Base-by-base conservation (phyloP, 1,140 invertebrate genomes). In the Pseudomyrmex cubaensis region DNA sequence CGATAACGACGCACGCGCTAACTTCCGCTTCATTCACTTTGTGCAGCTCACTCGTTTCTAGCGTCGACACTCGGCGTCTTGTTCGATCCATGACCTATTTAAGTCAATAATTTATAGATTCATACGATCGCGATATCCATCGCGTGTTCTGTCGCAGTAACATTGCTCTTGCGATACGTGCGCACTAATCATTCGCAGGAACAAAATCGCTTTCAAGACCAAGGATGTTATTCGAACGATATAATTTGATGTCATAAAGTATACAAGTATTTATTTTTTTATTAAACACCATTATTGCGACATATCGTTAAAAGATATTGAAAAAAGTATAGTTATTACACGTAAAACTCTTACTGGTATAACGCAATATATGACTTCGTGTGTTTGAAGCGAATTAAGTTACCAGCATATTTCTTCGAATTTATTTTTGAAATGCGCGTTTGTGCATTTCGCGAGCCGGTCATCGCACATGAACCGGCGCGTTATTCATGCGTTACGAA, bases 31-130 rank as follows among this genome's bases (percentile, higher is more conserved):
- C 66, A 35, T 59, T 72, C 66, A 20, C 12, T 59, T 59, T 70
- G 48, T 50, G 54, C 15, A 80, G 66, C 54, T 72, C 12, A 15
- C 56, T 48, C 64, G 76, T 25, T 69, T 13, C 52, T 3, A 80
- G 25, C 54, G n/a, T 48, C 70, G 76, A 80, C 76, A 80, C 76
- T 80, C 66, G 76, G 56, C 44, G 76, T 80, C 76, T 80, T 80
- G 76, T 80, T 80, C 76, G 76, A 72, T 59, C 76, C 76, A 44
- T 72, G 76, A 72, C 76, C 66, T 46, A 72, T 80, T 80, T 80
- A 70, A 80, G 66, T 70, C 76, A 80, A 80, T 80, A 80, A 80
- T 72, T 80, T 80, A 72, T 80, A 80, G 76, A 72, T 80, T 80
- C 56, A 59, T 80, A 72, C 66, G 76, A 70, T 78, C 76, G 64